phyloP scores from a whole-genome alignment of 2,113 vertebrate species.

The Rhea americana region DNA sequence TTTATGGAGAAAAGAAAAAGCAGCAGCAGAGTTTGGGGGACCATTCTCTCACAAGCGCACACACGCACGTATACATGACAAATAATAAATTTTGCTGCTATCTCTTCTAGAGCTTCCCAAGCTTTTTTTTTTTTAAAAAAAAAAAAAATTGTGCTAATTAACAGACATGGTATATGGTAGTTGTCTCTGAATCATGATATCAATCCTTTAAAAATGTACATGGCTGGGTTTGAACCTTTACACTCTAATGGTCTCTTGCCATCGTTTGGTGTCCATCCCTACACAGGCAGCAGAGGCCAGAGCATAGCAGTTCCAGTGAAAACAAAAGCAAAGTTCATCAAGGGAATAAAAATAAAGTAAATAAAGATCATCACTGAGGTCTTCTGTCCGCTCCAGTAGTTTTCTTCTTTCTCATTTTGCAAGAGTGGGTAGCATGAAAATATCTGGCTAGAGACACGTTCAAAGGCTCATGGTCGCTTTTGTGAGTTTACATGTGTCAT shows the following conservation, averaged over 20 bases:
- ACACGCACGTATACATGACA: neutral
- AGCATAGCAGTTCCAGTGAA: neutral
- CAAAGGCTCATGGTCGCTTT: neutral
- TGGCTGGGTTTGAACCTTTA: neutral
- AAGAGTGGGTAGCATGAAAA: neutral
- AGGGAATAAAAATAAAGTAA: neutral
- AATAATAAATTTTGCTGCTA: conserved; percentile 23
- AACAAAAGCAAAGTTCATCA: neutral
- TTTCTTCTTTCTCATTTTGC: neutral
- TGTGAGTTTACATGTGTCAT: neutral
- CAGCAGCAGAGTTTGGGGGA: neutral
- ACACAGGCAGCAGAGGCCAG: neutral
- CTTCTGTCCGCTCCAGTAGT: neutral
- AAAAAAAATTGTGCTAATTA: conserved; percentile 45
- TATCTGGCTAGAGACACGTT: accelerated
- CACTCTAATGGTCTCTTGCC: neutral
- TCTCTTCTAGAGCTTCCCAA: neutral
- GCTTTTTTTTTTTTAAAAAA: neutral
- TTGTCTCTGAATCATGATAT: conserved; percentile 24
- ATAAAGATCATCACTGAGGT: neutral
- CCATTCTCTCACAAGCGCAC: neutral
- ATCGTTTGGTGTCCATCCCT: neutral
- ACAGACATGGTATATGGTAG: neutral
- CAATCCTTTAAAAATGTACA: neutral
- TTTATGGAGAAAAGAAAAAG: neutral